Evolutionary conservation across 1,140 invertebrate genomes (phyloP).

Genomic region (Cherax quadricarinatus): DNA sequence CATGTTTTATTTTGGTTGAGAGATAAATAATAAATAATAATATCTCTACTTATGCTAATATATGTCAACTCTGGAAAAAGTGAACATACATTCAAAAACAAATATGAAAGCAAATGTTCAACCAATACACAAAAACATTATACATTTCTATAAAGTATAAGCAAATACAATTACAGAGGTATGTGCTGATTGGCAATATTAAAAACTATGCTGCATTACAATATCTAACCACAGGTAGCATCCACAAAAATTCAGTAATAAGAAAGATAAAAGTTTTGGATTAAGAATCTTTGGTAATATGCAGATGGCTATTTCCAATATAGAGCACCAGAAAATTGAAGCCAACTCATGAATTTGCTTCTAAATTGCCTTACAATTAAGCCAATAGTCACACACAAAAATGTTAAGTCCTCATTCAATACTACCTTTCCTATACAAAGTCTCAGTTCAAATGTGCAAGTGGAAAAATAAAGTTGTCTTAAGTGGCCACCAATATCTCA

Average conservation of each 20-base stretch:
- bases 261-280: conserved; percentile 39
- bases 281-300: conserved; percentile 45
- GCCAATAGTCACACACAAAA: background rate
- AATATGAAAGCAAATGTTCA: background rate
- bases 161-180: conserved; percentile 10
- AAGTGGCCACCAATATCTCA: background rate
- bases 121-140: background rate
- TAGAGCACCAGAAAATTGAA: conserved; percentile 48
- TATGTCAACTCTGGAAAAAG: background rate
- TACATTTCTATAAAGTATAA: background rate
- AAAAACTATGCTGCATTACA: background rate
- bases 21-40: background rate
- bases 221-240: background rate
- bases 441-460: conserved; percentile 1
- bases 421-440: background rate
- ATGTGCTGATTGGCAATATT: background rate
- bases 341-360: conserved; percentile 42
- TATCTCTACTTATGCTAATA: background rate
- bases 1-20: background rate
- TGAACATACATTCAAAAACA: background rate
- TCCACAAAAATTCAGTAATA: background rate
- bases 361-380: conserved; percentile 18
- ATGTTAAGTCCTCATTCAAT: background rate
- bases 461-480: conserved; percentile 30
- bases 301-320: conserved; percentile 42